phyloP scores from a whole-genome alignment of 2,113 vertebrate genomes.

The Potamarius usumacintae region DNA sequence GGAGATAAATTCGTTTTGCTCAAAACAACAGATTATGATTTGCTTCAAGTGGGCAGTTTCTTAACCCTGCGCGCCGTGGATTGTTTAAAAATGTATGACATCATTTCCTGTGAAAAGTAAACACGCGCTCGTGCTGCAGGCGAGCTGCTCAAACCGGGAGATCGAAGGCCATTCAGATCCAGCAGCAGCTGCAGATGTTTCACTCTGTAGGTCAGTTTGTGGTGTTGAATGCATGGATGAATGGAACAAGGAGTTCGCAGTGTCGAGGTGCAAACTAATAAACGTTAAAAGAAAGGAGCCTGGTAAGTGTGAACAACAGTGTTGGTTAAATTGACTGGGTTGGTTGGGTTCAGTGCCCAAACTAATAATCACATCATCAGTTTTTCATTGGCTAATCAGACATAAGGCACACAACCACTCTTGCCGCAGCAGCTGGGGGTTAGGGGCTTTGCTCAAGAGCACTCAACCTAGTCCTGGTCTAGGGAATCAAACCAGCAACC shows the following conservation, averaged over 20 bases:
- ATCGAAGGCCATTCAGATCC: background rate
- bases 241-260: background rate
- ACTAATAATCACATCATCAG: too few relatives aligned
- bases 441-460: too few relatives aligned
- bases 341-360: too few relatives aligned
- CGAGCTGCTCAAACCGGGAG: background rate
- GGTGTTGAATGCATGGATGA: background rate
- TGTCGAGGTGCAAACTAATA: background rate
- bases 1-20: background rate
- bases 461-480: too few relatives aligned
- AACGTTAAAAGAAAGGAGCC: background rate
- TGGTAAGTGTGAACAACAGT: background rate
- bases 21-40: background rate
- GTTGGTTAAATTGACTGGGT: background rate
- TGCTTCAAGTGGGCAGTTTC: background rate
- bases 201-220: background rate
- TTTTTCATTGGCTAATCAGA: too few relatives aligned
- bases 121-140: slow-evolving; percentile 35
- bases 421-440: too few relatives aligned
- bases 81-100: slow-evolving; percentile 68
- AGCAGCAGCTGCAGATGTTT: background rate
- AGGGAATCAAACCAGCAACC: too few relatives aligned
- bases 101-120: slow-evolving; percentile 66
- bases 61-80: slow-evolving; percentile 57
- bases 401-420: too few relatives aligned